Percentiles rank a stretch among this genome's conserved stretches.
phyloP scores from a whole-genome alignment of 2,797 vertebrate genomes.

The Echiichthys vipera region DNA sequence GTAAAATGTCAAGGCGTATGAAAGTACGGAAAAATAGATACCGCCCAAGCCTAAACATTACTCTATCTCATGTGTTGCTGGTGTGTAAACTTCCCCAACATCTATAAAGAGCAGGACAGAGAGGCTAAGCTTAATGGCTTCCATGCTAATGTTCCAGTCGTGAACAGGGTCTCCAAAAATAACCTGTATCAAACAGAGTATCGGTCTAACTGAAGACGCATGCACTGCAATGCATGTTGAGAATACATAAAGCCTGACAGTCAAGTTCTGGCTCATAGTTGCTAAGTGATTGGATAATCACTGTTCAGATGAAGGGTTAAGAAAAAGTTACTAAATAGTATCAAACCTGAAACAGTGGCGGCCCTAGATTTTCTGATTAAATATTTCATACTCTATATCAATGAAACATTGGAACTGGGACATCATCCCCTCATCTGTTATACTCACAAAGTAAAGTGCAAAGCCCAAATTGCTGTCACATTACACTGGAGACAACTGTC shows the following conservation, averaged over 20 bases:
- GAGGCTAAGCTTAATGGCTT: background rate
- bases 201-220: background rate
- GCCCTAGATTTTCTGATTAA: background rate
- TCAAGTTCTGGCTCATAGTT: background rate
- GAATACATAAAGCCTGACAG: background rate
- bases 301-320: background rate
- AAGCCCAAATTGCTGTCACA: background rate
- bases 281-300: background rate
- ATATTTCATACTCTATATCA: background rate
- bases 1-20: too few relatives aligned
- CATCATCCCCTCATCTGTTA: background rate
- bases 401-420: background rate
- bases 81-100: background rate
- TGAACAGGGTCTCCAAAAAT: background rate
- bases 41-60: too few relatives aligned
- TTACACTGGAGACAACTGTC: background rate
- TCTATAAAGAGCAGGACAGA: background rate
- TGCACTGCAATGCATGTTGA: background rate
- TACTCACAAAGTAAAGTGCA: background rate
- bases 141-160: too few relatives aligned
- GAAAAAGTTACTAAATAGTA: background rate
- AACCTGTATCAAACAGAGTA: background rate
- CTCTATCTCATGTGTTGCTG: too few relatives aligned
- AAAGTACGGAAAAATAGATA: too few relatives aligned
- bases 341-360: background rate